Percentiles rank a stretch among this genome's conserved stretches.
Evolutionary conservation across 2,113 vertebrate genomes (phyloP).

Genomic region (Pelmatolapia mariae): DNA sequence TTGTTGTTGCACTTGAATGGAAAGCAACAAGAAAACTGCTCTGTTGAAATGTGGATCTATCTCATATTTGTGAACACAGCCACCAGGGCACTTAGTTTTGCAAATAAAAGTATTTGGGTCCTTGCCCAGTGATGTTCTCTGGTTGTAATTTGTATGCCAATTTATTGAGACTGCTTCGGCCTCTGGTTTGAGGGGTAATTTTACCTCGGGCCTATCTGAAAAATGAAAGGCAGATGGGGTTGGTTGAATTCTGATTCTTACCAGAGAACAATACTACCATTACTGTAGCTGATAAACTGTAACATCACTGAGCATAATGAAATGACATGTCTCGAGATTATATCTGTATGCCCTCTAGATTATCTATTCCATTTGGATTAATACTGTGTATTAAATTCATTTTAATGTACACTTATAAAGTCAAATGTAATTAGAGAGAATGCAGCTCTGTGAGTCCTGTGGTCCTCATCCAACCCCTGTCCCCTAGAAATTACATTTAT

Average conservation of each 20-base stretch:
- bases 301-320: neutral
- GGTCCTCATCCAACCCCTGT: neutral
- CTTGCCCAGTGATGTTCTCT: neutral
- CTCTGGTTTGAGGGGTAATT: neutral
- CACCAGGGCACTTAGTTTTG: neutral
- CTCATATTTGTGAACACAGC: neutral
- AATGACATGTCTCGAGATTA: constrained; percentile 18
- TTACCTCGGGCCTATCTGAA: neutral
- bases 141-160: neutral
- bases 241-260: neutral
- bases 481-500: neutral
- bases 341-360: neutral
- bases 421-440: neutral
- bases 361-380: constrained; percentile 37
- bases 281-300: neutral
- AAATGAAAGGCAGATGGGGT: neutral
- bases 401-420: neutral
- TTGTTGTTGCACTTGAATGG: neutral
- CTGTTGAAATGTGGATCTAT: neutral
- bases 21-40: neutral
- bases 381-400: neutral
- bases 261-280: neutral
- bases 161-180: neutral
- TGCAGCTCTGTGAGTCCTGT: neutral
- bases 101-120: neutral